A percentile compares a stretch with the other conserved stretches of the same genome.
Evolutionary conservation across 2,888 invertebrate species (phyloP).

Genomic region (Colostygia pectinataria): DNA sequence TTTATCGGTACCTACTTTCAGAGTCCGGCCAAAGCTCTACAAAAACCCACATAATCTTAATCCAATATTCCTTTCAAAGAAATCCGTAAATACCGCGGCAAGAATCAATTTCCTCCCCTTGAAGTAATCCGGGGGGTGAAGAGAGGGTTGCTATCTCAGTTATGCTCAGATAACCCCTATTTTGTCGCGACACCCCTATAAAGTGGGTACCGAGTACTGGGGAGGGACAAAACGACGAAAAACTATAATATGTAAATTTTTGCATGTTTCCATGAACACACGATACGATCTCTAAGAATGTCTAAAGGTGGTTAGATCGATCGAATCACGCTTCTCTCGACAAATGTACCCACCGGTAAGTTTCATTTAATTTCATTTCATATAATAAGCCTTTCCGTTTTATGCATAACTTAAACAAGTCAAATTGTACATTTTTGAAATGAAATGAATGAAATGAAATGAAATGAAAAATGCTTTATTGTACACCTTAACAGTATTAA

Average conservation of each 20-base stretch:
- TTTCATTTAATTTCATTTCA: too few relatives aligned
- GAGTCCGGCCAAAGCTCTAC: conserved; percentile 15
- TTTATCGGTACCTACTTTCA: conserved; percentile 3
- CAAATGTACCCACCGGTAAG: too few relatives aligned
- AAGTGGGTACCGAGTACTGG: conserved; percentile 40
- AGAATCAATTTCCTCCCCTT: conserved; percentile 51
- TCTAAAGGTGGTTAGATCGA: too few relatives aligned
- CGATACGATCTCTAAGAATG: conserved; percentile 23
- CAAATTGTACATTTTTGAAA: too few relatives aligned
- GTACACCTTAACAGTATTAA: too few relatives aligned
- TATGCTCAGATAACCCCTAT: conserved; percentile 49
- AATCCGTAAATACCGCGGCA: conserved; percentile 44
- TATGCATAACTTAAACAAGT: too few relatives aligned
- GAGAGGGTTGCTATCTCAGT: conserved; percentile 28
- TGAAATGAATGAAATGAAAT: too few relatives aligned
- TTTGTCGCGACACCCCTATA: conserved; percentile 51
- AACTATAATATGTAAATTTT: conserved; percentile 60
- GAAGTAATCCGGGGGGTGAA: conserved; percentile 29
- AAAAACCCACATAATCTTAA: conserved; percentile 27
- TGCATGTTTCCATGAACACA: conserved; percentile 36
- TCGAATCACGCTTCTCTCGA: too few relatives aligned
- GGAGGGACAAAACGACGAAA: conserved; percentile 50
- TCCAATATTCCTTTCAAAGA: conserved; percentile 32
- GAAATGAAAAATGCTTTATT: too few relatives aligned
- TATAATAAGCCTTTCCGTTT: too few relatives aligned